These are phyloP conservation scores for Drosophila villosipedis DNA, from an alignment of 2,888 invertebrate species.

Conservation along the genomic window DNA sequence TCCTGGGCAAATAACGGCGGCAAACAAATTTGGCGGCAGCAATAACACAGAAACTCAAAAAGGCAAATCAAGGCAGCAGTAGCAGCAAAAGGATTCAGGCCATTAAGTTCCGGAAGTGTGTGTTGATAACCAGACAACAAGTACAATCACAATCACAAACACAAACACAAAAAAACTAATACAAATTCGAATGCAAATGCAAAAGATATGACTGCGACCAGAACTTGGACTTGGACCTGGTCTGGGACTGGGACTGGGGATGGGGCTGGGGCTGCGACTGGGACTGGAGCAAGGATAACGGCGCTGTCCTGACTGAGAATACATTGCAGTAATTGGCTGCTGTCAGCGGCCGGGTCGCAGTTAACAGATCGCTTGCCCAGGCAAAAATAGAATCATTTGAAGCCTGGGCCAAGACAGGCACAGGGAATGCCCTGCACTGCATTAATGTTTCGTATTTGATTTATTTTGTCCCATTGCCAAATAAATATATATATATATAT, in stretches of 20 bases:
- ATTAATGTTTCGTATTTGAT: not conserved
- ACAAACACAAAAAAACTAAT: slow-evolving; percentile 4
- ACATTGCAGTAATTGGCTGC: slow-evolving; percentile 68
- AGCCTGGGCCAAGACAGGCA: slow-evolving; percentile 4
- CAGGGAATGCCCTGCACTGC: not conserved
- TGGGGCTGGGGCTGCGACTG: not conserved
- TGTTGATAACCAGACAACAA: slow-evolving; percentile 82
- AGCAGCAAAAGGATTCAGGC: slow-evolving; percentile 84
- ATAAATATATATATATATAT: not conserved
- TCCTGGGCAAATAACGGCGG: slow-evolving; percentile 25
- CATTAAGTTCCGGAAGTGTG: slow-evolving; percentile 84
- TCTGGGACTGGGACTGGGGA: not conserved
- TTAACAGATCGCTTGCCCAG: not conserved
- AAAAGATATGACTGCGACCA: slow-evolving; percentile 26
- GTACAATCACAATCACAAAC: slow-evolving; percentile 45
- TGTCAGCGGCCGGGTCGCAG: slow-evolving; percentile 10
- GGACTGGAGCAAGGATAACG: slow-evolving; percentile 13
- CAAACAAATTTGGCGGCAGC: slow-evolving; percentile 12
- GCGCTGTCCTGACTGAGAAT: slow-evolving; percentile 55
- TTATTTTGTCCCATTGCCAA: not conserved
- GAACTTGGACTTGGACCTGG: slow-evolving; percentile 6
- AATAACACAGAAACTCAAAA: slow-evolving; percentile 25
- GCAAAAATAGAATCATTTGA: slow-evolving; percentile 32
- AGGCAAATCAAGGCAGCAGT: slow-evolving; percentile 54
- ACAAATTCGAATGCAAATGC: slow-evolving; percentile 48